phyloP scores from a whole-genome alignment of 2,888 invertebrate genomes.

The Spilarctia lutea region DNA sequence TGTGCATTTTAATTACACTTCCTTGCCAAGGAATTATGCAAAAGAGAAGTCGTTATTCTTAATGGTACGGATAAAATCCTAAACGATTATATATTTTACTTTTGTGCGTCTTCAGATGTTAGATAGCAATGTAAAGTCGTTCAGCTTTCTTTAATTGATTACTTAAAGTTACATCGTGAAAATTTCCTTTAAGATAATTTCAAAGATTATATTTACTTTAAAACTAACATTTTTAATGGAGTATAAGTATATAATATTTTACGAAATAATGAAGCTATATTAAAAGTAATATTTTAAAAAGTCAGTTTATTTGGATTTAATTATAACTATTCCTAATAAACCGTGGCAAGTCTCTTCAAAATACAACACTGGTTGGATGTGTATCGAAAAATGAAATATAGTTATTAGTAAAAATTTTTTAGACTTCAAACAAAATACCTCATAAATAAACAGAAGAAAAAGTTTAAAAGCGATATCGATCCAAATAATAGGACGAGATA shows the following conservation, averaged over 20 bases:
- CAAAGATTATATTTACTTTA: background rate
- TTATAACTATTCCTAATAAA: background rate
- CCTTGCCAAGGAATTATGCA: conserved; percentile 72
- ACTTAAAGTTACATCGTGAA: conserved; percentile 23
- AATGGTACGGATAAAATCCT: conserved; percentile 73
- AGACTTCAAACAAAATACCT: conserved; percentile 18
- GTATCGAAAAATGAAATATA: too few species aligned
- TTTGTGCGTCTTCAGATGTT: conserved; percentile 56
- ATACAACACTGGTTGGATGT: background rate
- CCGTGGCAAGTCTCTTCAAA: background rate
- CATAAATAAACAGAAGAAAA: conserved; percentile 48
- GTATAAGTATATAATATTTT: background rate
- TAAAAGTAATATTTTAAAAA: background rate
- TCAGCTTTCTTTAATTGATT: conserved; percentile 41
- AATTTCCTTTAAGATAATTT: conserved; percentile 10
- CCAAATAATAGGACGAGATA: conserved; percentile 66
- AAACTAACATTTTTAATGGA: background rate
- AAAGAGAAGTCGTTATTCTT: conserved; percentile 69
- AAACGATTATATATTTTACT: conserved; percentile 65
- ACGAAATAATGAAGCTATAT: background rate
- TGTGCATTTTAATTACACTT: conserved; percentile 79
- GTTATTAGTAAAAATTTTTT: background rate
- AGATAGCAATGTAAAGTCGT: conserved; percentile 40
- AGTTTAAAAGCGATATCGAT: conserved; percentile 61
- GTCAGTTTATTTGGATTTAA: background rate